phyloP scores from a whole-genome alignment of 2,888 invertebrate genomes.

The Cybosia mesomella region DNA sequence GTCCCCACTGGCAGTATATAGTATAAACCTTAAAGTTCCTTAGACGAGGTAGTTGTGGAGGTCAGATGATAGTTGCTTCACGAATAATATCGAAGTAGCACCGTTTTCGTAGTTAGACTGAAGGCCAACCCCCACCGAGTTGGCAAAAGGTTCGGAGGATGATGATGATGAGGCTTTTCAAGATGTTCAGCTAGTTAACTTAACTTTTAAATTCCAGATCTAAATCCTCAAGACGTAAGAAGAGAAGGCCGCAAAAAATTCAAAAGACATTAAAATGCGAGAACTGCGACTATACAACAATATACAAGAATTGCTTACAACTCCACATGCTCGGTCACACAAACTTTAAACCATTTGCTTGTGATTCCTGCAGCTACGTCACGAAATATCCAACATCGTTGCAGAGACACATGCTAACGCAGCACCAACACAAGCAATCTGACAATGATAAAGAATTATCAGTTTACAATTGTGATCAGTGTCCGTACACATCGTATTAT shows the following conservation, averaged over 20 bases:
- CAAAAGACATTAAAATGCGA: constrained; percentile 56
- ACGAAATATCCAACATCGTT: constrained; percentile 63
- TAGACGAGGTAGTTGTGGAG: too few species aligned
- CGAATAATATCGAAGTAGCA: too few species aligned
- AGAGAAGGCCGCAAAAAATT: constrained; percentile 23
- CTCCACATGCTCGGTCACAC: constrained; percentile 62
- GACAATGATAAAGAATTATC: constrained; percentile 15
- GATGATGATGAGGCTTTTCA: too few species aligned
- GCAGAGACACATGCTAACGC: neutral
- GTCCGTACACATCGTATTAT: constrained; percentile 46
- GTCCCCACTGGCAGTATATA: too few species aligned
- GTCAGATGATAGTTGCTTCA: too few species aligned
- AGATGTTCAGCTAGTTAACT: too few species aligned
- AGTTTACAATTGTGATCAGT: constrained; percentile 37
- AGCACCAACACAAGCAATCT: constrained; percentile 33
- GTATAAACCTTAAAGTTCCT: too few species aligned
- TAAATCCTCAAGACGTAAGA: constrained; percentile 23
- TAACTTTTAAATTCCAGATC: constrained; percentile 14
- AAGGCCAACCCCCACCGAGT: too few species aligned
- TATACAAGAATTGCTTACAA: constrained; percentile 64
- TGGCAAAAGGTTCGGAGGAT: too few species aligned
- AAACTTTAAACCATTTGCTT: constrained; percentile 56
- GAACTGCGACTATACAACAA: constrained; percentile 64
- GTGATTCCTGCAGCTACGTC: constrained; percentile 61
- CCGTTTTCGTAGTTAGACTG: too few species aligned